Evolutionary conservation across 2,888 invertebrate species (phyloP), one percentile per base, ranked within the genome.

Genomic region (Cynaeus angustus): DNA sequence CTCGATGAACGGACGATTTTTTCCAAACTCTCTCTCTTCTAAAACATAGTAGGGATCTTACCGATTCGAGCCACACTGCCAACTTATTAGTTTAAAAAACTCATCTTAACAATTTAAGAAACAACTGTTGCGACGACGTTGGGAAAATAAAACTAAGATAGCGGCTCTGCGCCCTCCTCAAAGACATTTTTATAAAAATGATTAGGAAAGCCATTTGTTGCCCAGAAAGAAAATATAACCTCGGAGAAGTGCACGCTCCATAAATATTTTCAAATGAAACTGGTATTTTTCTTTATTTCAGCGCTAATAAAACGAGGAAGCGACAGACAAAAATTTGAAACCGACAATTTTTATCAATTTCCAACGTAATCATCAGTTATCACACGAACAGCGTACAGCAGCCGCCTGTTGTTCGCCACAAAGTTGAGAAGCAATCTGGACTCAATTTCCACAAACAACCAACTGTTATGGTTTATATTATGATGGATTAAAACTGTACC

Each of bases 401-500:
- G 41, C 41, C 41, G 41, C 13, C 41, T 41, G 33, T 61, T 61
- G 61, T 61, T 61, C 14, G 48, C 26, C 46, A 9, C 61, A 38
- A 61, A 48, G 61, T 50, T 28, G 61, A 38, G 50, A 50, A 48
- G 61, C 38, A 61, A 61, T 61, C 50, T 61, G 61, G 61, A 61
- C 61, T 61, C 61, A 48, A 61, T 61, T 61, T 26, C 50, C 16
- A 48, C 61, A 48, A 50, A 48, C 48, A 61, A 61, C 48, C 48
- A 50, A 48, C 48, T 46, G 37, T 61, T 38, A 38, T 61, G 61
- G 61, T 61, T 61, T 61, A 61, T 48, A 61, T 61, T 50, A 61
- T 61, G 61, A 61, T 50, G 45, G 61, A 61, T 61, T 61, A 61
- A 61, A 61, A 50, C 61, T 37, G 50, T 59, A 61, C 16, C 61